phyloP scores from a whole-genome alignment of 1,140 invertebrate species.

The Drosophila sechellia region DNA sequence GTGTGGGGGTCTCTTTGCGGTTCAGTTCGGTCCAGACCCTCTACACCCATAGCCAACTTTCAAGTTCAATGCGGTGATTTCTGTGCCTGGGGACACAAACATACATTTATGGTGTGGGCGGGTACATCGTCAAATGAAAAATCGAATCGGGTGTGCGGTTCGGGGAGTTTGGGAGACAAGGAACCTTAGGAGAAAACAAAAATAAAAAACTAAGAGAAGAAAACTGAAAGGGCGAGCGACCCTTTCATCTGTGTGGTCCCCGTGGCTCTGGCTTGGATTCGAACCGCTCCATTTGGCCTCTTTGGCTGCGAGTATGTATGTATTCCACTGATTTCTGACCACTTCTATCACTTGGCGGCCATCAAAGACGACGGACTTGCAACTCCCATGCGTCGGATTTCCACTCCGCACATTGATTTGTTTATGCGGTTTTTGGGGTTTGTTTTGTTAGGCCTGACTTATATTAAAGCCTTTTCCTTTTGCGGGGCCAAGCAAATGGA shows the following conservation, averaged over 20 bases:
- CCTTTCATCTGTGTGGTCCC: constrained; percentile 57
- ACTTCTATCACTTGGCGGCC: constrained; percentile 75
- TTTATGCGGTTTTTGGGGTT: constrained; percentile 70
- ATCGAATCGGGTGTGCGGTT: constrained; percentile 47
- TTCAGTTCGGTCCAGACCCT: not conserved
- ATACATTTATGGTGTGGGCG: constrained; percentile 70
- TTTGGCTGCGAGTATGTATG: not conserved
- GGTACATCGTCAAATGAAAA: constrained; percentile 78
- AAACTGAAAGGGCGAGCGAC: constrained; percentile 64
- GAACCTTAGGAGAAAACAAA: constrained; percentile 6
- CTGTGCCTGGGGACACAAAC: constrained; percentile 53
- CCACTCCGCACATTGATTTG: constrained; percentile 65
- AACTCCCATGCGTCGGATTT: constrained; percentile 62
- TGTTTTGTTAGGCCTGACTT: constrained; percentile 73
- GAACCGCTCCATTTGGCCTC: not conserved
- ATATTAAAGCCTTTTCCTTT: constrained; percentile 49
- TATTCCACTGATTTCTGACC: constrained; percentile 20
- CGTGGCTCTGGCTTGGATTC: constrained; percentile 30
- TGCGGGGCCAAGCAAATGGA: constrained; percentile 54
- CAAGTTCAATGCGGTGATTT: constrained; percentile 76
- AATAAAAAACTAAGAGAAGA: not conserved
- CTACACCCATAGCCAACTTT: constrained; percentile 38
- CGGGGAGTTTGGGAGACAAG: constrained; percentile 8
- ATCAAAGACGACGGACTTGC: constrained; percentile 59
- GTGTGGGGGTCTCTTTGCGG: constrained; percentile 21